A percentile compares a stretch with the other conserved stretches of the same genome.
phyloP scores from a whole-genome alignment of 2,113 vertebrate genomes.

The Lasiurus borealis region DNA sequence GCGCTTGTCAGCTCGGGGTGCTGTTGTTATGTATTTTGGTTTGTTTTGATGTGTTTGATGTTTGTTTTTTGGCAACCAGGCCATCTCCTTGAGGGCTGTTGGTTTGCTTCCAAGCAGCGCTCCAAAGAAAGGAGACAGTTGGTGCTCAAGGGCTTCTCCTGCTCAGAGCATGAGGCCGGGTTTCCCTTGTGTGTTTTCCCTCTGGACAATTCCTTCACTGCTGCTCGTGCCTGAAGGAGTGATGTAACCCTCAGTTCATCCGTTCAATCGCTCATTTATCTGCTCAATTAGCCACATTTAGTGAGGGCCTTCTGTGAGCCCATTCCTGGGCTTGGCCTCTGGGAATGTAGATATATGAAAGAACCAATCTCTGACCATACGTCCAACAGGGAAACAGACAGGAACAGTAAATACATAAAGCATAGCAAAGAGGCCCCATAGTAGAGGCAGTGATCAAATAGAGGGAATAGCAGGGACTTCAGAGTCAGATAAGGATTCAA shows the following conservation, averaged over 20 bases:
- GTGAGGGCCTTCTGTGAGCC: not conserved
- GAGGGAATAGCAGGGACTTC: not conserved
- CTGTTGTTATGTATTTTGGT: slow-evolving; percentile 77
- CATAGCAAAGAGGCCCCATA: not conserved
- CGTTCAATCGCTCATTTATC: not conserved
- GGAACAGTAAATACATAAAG: no score
- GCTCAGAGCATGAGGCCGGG: not conserved
- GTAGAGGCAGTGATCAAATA: not conserved
- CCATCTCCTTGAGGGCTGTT: slow-evolving; percentile 63
- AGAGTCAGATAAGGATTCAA: not conserved
- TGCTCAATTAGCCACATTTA: not conserved
- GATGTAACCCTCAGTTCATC: not conserved
- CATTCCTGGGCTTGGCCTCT: not conserved
- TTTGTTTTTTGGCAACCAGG: slow-evolving; percentile 80
- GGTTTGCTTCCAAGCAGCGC: not conserved
- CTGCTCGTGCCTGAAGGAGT: not conserved
- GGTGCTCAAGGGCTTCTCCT: slow-evolving; percentile 45
- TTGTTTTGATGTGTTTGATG: slow-evolving; percentile 80
- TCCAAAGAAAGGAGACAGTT: slow-evolving; percentile 41
- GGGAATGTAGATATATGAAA: not conserved
- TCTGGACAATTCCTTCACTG: slow-evolving; percentile 7
- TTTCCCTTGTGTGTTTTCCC: not conserved
- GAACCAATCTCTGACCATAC: not conserved
- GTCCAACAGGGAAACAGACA: not conserved
- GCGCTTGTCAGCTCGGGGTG: slow-evolving; percentile 59